Evolutionary conservation across 2,888 invertebrate species (phyloP).

Genomic region (Parochlus steinenii): DNA sequence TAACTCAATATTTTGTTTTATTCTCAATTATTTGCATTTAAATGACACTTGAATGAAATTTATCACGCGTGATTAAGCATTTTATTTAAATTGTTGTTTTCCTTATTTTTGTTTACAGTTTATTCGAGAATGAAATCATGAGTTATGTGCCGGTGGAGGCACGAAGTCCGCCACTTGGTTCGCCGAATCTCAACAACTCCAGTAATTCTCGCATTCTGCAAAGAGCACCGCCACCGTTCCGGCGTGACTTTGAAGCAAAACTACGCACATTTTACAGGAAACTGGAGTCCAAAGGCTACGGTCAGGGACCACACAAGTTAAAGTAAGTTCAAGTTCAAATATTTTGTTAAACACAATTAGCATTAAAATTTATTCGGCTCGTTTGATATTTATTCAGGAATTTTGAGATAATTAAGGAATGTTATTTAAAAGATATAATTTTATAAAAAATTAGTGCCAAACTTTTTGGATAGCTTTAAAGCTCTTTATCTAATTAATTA

Average conservation of each 20-base stretch:
- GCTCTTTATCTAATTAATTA: constrained; percentile 4
- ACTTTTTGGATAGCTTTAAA: constrained; percentile 6
- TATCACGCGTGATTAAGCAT: neutral
- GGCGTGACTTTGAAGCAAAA: constrained; percentile 90
- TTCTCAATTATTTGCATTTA: neutral
- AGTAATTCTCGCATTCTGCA: constrained; percentile 50
- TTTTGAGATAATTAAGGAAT: neutral
- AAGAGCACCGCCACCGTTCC: constrained; percentile 77
- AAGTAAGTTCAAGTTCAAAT: constrained; percentile 47
- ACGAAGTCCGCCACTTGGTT: constrained; percentile 36
- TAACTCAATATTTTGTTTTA: neutral
- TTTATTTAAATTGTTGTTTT: constrained; percentile 8
- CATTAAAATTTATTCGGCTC: neutral
- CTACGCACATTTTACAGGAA: constrained; percentile 86
- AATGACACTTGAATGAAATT: neutral
- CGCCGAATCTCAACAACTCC: constrained; percentile 50
- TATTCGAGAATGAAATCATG: constrained; percentile 98
- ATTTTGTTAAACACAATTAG: neutral
- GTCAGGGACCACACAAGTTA: constrained; percentile 91
- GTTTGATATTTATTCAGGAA: neutral
- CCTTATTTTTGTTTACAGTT: constrained; percentile 41
- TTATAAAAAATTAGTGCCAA: no score
- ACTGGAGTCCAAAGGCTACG: constrained; percentile 90
- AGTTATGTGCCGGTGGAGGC: constrained; percentile 70
- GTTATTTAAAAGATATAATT: constrained; percentile 8